Base-by-base conservation (phyloP, 2,797 vertebrate species). In the Rhyacichthys aspro region DNA sequence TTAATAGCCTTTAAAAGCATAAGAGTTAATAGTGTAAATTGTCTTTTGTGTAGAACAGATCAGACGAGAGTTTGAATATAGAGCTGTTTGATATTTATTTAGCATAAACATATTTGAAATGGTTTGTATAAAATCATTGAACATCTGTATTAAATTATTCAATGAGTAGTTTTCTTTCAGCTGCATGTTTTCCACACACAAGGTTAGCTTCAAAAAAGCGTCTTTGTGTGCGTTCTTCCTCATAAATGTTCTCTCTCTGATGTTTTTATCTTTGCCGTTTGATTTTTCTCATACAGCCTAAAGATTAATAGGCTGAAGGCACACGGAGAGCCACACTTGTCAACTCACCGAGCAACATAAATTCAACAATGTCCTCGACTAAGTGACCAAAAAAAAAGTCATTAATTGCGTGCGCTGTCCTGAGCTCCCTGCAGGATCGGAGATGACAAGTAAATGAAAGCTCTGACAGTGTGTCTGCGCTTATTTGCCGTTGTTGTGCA, bases 371-470 rank as follows among this genome's bases (percentile, higher is more conserved):
- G 52, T 71, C 60, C 55, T 79, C 37, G 0, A 73, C 55, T 72
- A 76, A 85, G 86, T 85, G 60, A 81, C 74, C 65, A 72, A 78
- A 85, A 80, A n/a, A n/a, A 81, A 84, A 74, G 64, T 81, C 56
- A 86, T 85, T 88, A 88, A 87, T 82, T 85, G 74, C 65, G 28
- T 55, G 48, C 16, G 62, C 70, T 83, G 67, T 74, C 70, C 71
- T 74, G 72, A 84, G 76, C 76, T 86, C 83, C 68, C 78, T 76
- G 65, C 65, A 76, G 84, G 81, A 81, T 87, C 66, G 33, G 67
- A 81, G 57, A 84, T 90, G 88, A 90, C 88, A 90, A 78, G 79
- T 64, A 84, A 88, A 89, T 87, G 72, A 85, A 89, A 83, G 67
- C 68, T 76, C 49, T 83, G 79, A 89, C 87, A 79, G 75, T 44